These are phyloP conservation scores for Belonocnema kinseyi DNA, from an alignment of 1,140 invertebrate species.

Conservation along the genomic window DNA sequence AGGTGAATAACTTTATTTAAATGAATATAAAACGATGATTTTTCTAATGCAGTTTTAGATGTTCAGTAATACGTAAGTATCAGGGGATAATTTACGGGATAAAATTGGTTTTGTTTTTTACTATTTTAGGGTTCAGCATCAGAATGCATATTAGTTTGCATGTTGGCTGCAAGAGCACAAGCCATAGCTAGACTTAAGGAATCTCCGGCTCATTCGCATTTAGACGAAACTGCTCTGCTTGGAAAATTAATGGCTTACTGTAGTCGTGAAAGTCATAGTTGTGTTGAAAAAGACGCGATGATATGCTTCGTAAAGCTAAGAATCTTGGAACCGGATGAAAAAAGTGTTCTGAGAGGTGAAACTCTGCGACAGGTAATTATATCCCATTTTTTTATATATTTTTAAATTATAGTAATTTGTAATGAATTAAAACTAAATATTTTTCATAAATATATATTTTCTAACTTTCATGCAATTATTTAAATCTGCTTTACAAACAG, in stretches of 20 bases:
- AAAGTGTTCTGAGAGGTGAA: constrained; percentile 91
- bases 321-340: constrained; percentile 97
- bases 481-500: no score
- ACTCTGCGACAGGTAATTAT: constrained; percentile 84
- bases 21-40: background rate
- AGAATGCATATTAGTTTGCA: constrained; percentile 96
- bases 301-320: constrained; percentile 98
- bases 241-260: constrained; percentile 97
- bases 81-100: background rate
- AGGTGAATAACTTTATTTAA: constrained; percentile 77
- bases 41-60: background rate
- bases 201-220: constrained; percentile 84
- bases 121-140: constrained; percentile 92
- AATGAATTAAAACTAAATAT: background rate
- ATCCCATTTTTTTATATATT: background rate
- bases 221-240: constrained; percentile 95
- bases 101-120: constrained; percentile 20
- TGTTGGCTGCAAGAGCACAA: constrained; percentile 96
- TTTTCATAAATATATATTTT: no score
- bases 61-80: background rate
- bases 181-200: constrained; percentile 94
- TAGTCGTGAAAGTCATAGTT: constrained; percentile 97
- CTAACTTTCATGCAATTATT: no score
- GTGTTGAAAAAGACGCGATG: constrained; percentile 99
- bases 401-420: background rate